phyloP scores from a whole-genome alignment of 2,113 vertebrate species.

The Zootoca vivipara region DNA sequence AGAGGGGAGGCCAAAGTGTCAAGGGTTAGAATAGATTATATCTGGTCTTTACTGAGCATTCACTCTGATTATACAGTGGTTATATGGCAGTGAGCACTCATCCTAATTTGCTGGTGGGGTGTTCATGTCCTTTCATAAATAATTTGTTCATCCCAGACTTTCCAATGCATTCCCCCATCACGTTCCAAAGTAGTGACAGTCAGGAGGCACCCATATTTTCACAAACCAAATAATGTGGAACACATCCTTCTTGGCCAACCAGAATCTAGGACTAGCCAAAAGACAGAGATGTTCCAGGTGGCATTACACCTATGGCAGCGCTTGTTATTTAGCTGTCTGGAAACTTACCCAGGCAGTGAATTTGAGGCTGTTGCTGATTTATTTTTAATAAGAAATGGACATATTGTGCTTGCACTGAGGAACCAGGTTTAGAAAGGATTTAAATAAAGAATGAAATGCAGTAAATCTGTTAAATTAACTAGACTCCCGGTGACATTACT shows the following conservation, averaged over 20 bases:
- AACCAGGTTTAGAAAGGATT: slow-evolving; percentile 19
- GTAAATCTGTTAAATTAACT: slow-evolving; percentile 37
- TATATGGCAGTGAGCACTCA: no score
- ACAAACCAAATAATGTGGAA: not conserved
- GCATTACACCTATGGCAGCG: not conserved
- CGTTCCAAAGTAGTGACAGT: no score
- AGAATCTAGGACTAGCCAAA: not conserved
- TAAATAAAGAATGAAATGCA: not conserved
- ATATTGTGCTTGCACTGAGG: not conserved
- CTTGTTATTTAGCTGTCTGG: not conserved
- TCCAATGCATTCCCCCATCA: no score
- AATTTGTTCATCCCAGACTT: no score
- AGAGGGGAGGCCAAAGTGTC: not conserved
- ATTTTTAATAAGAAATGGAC: slow-evolving; percentile 8
- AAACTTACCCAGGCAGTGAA: not conserved
- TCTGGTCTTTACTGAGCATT: no score
- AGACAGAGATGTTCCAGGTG: not conserved
- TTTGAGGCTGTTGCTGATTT: not conserved
- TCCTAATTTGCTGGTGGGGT: no score
- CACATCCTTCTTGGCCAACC: not conserved
- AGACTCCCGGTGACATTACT: not conserved
- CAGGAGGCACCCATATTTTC: not conserved
- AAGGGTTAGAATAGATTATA: not conserved
- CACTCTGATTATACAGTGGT: no score
- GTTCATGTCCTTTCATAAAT: no score